Percentiles rank a stretch among this genome's conserved stretches.
These are phyloP conservation scores for Uromys caudimaculatus DNA, from an alignment of 2,797 vertebrate species.

Conservation along the genomic window DNA sequence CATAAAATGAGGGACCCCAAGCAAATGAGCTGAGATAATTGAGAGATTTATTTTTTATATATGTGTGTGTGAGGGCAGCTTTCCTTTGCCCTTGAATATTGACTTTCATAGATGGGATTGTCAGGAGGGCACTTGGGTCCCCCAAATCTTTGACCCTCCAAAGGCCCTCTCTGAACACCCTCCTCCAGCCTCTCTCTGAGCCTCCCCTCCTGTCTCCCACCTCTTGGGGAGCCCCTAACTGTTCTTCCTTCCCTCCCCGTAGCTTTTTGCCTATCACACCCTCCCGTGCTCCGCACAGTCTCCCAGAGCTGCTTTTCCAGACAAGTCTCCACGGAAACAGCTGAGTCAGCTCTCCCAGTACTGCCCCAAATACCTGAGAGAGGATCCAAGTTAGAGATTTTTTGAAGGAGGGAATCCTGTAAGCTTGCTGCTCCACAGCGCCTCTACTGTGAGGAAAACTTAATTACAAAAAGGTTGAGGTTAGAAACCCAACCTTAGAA, in stretches of 20 bases:
- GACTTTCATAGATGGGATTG: slow-evolving; percentile 89
- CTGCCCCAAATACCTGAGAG: neutral
- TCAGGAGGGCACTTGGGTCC: slow-evolving; percentile 63
- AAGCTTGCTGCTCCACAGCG: neutral
- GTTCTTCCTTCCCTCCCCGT: no score
- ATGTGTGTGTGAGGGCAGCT: slow-evolving; percentile 84
- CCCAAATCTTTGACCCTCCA: slow-evolving; percentile 21
- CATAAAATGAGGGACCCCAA: slow-evolving; percentile 94
- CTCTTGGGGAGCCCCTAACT: neutral
- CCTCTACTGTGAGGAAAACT: neutral
- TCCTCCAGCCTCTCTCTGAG: neutral
- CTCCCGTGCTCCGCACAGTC: neutral
- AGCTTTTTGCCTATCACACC: neutral
- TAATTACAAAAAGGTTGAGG: neutral
- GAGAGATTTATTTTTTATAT: slow-evolving; percentile 96
- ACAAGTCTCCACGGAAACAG: slow-evolving; percentile 4
- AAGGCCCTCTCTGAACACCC: neutral
- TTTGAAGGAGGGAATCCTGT: neutral
- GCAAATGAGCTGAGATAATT: slow-evolving; percentile 96
- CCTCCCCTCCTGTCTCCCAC: neutral
- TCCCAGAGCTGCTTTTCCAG: neutral
- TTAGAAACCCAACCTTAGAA: neutral
- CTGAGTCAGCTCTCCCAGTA: neutral
- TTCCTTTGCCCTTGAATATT: slow-evolving; percentile 93
- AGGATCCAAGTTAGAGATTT: neutral